Evolutionary conservation across 2,113 vertebrate species (phyloP), one percentile per base, ranked within the genome.

Genomic region (Fregetta grallaria): DNA sequence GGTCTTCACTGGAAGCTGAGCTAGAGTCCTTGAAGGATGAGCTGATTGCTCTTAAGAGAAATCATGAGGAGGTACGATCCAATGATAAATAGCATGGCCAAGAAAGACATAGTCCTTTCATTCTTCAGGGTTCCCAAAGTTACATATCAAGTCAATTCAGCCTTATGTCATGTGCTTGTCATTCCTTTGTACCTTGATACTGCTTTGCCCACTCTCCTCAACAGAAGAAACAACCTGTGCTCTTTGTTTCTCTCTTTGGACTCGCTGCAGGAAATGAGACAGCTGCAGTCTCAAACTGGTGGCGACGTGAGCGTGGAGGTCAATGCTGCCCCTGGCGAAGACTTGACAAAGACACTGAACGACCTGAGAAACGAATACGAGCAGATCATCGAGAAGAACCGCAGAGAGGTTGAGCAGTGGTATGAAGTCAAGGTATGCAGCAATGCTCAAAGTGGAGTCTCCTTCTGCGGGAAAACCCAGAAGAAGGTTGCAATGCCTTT

Each of bases 371-470:
- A 11, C 4, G 98, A 99, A 72, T 99, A 99, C 0, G 99, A 99
- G 94, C 52, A 78, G 55, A 93, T 99, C 67, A 86, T 96, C 4
- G 98, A 98, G 0, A 99, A 98, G 98, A 99, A 98, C 96, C 98
- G 98, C 34, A 90, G 82, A 3, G 98, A 99, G 2, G 98, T 98
- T 20, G 99, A 99, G 36, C 65, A 88, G n/a, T 99, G 98, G 97
- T 99, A 98, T 55, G 98, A 99, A 79, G 94, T 44, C 90, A 99
- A 99, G 98, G 99, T 99, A 80, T 15, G 78, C 0, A 36, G 49
- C 82, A 23, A 14, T 2, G 40, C 21, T 34, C 79, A 34, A 4
- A 13, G 45, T 0, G 65, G 30, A 12, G 50, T 13, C 38, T 79
- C 59, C 81, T 32, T 3, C 58, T 18, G 22, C 1, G 44, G 55